These are phyloP conservation scores for Archips xylosteana DNA, from an alignment of 2,888 invertebrate species.

Conservation along the genomic window DNA sequence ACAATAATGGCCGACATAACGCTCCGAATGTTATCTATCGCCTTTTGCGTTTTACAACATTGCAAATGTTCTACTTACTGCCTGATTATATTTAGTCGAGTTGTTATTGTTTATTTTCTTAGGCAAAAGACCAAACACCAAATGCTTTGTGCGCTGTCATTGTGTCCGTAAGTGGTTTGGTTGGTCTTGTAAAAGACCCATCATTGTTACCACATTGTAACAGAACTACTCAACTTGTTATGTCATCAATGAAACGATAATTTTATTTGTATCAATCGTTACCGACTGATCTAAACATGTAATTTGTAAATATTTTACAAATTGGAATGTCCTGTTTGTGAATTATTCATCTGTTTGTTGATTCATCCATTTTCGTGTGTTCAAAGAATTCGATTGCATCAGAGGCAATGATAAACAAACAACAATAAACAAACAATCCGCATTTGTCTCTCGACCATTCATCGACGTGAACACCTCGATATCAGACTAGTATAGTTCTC, in stretches of 20 bases:
- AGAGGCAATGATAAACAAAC: conserved; percentile 54
- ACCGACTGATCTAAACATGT: background rate
- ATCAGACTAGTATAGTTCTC: conserved; percentile 49
- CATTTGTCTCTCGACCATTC: conserved; percentile 63
- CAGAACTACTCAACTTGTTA: background rate
- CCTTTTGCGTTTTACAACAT: conserved; percentile 67
- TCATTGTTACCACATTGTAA: conserved; percentile 2
- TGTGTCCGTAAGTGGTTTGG: conserved; percentile 5
- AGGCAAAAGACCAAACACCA: background rate
- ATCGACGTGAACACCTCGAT: conserved; percentile 52
- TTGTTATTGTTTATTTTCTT: conserved; percentile 38
- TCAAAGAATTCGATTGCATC: conserved; percentile 68
- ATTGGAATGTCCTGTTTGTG: conserved; percentile 23
- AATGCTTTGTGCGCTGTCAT: background rate
- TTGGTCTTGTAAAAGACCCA: conserved; percentile 3
- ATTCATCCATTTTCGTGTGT: conserved; percentile 50
- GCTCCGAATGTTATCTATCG: conserved; percentile 80
- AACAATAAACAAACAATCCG: conserved; percentile 75
- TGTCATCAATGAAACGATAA: conserved; percentile 2
- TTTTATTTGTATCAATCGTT: background rate
- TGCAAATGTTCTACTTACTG: conserved; percentile 73
- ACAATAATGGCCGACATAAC: conserved; percentile 83
- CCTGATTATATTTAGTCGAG: conserved; percentile 36
- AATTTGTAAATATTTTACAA: conserved; percentile 32
- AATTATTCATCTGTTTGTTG: background rate